A percentile compares a stretch with the other conserved stretches of the same genome.
phyloP scores from a whole-genome alignment of 2,888 invertebrate species.

The Oeneis ivallda region DNA sequence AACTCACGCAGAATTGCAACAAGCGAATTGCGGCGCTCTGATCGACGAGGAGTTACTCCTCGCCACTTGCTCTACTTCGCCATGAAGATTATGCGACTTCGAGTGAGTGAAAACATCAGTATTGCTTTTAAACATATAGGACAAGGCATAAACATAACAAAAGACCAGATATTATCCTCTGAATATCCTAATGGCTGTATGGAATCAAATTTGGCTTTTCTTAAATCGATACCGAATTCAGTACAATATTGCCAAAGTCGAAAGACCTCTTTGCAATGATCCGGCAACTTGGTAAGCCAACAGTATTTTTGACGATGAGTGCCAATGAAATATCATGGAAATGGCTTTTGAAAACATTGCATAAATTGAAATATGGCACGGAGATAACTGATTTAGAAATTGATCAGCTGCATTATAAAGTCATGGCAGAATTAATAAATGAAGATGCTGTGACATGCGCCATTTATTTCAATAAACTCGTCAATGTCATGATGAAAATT shows the following conservation, averaged over 20 bases:
- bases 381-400: conserved; percentile 8
- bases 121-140: conserved; percentile 43
- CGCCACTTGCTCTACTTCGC: conserved; percentile 49
- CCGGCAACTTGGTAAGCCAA: conserved; percentile 55
- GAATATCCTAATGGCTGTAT: conserved; percentile 46
- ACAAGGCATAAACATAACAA: conserved; percentile 43
- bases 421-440: conserved; percentile 48
- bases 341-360: conserved; percentile 48
- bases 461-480: conserved; percentile 52
- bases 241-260: conserved; percentile 52
- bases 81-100: conserved; percentile 47
- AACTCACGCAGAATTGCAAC: no score
- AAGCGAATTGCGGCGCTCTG: conserved; percentile 49
- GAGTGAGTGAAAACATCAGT: conserved; percentile 32
- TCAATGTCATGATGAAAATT: conserved; percentile 45
- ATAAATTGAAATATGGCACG: conserved; percentile 43
- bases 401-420: conserved; percentile 43
- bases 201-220: conserved; percentile 47
- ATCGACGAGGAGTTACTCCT: conserved; percentile 51
- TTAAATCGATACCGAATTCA: conserved; percentile 55
- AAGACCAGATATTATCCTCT: conserved; percentile 43
- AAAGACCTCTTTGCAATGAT: conserved; percentile 63
- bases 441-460: no score
- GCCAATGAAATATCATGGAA: conserved; percentile 58
- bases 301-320: conserved; percentile 56